phyloP scores from a whole-genome alignment of 2,113 vertebrate genomes.

The Crypturellus undulatus region DNA sequence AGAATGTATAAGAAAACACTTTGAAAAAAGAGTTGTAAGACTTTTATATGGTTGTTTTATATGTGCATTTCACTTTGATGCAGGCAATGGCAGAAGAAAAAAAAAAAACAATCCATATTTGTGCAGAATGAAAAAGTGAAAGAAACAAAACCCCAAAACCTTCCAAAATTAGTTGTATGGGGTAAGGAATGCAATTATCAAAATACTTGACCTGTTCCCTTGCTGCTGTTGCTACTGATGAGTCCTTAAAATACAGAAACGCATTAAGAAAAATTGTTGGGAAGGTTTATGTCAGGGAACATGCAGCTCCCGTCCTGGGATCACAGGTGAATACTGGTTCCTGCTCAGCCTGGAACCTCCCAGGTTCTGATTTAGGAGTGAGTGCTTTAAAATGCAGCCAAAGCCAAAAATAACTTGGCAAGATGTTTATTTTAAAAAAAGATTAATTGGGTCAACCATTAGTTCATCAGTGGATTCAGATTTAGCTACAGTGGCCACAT shows the following conservation, averaged over 20 bases:
- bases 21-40: slow-evolving; percentile 42
- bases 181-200: slow-evolving; percentile 23
- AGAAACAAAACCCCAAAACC: background rate
- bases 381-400: slow-evolving; percentile 12
- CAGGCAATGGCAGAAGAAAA: slow-evolving; percentile 49
- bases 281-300: background rate
- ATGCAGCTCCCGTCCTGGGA: background rate
- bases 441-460: background rate
- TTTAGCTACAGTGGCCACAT: background rate
- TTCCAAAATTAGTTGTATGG: slow-evolving; percentile 56
- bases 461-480: background rate
- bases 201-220: background rate
- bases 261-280: background rate
- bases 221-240: background rate
- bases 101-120: slow-evolving; percentile 57
- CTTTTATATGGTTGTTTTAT: slow-evolving; percentile 49
- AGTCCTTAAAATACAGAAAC: background rate
- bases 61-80: slow-evolving; percentile 59
- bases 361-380: background rate
- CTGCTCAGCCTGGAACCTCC: background rate
- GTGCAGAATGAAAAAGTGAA: slow-evolving; percentile 23
- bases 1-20: slow-evolving; percentile 4
- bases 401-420: background rate
- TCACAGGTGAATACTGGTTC: background rate
- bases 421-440: slow-evolving; percentile 11